phyloP scores from a whole-genome alignment of 2,113 vertebrate genomes.

The Cyprinodon variegatus region DNA sequence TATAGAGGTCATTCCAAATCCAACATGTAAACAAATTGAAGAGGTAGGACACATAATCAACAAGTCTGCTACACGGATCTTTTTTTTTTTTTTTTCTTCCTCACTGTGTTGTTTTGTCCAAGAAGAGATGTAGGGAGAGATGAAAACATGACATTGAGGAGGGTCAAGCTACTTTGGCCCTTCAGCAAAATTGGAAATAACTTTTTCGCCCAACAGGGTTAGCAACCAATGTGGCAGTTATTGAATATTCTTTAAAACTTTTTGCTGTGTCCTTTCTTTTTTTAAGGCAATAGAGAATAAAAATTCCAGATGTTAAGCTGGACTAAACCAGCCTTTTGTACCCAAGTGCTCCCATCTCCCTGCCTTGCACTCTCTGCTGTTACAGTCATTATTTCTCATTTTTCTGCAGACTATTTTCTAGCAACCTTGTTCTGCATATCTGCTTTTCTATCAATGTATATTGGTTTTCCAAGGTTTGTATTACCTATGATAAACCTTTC shows the following conservation, averaged over 20 bases:
- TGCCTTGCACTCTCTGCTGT: slow-evolving; percentile 20
- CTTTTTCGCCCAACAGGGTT: slow-evolving; percentile 21
- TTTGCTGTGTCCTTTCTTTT: slow-evolving; percentile 8
- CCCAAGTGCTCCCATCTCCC: slow-evolving; percentile 33
- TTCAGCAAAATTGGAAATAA: slow-evolving; percentile 1
- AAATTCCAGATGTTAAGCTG: slow-evolving; percentile 8
- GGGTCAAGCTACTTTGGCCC: slow-evolving; percentile 41
- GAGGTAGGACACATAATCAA: slow-evolving; percentile 29
- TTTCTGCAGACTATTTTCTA: slow-evolving; percentile 25
- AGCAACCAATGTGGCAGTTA: slow-evolving; percentile 21
- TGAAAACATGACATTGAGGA: slow-evolving; percentile 66
- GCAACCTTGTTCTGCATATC: slow-evolving; percentile 52
- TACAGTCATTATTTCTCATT: slow-evolving; percentile 45
- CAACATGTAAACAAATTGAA: slow-evolving; percentile 52
- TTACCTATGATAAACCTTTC: slow-evolving; percentile 37
- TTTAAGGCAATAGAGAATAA: not conserved
- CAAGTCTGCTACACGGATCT: slow-evolving; percentile 22
- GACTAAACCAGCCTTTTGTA: slow-evolving; percentile 23
- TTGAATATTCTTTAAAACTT: not conserved
- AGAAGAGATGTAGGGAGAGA: slow-evolving; percentile 67
- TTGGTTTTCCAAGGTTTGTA: slow-evolving; percentile 43
- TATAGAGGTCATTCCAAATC: slow-evolving; percentile 59
- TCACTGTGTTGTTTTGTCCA: slow-evolving; percentile 39
- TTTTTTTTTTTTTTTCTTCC: not conserved
- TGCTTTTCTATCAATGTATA: slow-evolving; percentile 56